These are phyloP conservation scores for Nothura maculosa DNA, from an alignment of 2,797 vertebrate genomes.

Conservation along the genomic window DNA sequence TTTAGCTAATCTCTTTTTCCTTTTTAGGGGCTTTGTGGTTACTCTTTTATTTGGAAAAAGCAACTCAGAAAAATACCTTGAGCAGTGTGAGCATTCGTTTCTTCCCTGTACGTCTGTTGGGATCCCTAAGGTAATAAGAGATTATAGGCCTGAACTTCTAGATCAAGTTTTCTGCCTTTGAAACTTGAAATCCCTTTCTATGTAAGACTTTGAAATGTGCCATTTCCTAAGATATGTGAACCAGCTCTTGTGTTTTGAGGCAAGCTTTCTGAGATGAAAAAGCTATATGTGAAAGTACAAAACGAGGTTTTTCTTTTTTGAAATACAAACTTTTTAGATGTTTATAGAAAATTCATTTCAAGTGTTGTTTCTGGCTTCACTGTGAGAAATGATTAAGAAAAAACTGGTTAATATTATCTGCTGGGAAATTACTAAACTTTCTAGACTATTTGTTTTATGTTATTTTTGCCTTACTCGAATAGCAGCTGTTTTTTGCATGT, in stretches of 20 bases:
- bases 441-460: neutral
- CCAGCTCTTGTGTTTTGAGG: neutral
- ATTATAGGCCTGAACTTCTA: neutral
- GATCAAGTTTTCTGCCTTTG: neutral
- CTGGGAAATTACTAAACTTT: neutral
- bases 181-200: neutral
- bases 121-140: slow-evolving; percentile 89
- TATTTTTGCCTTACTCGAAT: neutral
- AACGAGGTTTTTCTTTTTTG: neutral
- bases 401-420: neutral
- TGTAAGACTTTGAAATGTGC: neutral
- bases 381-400: neutral
- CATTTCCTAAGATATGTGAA: neutral
- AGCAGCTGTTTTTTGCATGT: neutral
- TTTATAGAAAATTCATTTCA: neutral
- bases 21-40: slow-evolving; percentile 92
- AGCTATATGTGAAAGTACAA: neutral
- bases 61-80: slow-evolving; percentile 96
- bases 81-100: slow-evolving; percentile 96
- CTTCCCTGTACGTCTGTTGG: slow-evolving; percentile 91
- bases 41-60: slow-evolving; percentile 98
- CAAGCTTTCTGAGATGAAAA: neutral
- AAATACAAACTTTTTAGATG: neutral
- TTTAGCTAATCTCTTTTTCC: slow-evolving; percentile 26
- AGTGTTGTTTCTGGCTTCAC: neutral